phyloP scores from a whole-genome alignment of 2,797 vertebrate species.

The Premnoplex brunnescens region DNA sequence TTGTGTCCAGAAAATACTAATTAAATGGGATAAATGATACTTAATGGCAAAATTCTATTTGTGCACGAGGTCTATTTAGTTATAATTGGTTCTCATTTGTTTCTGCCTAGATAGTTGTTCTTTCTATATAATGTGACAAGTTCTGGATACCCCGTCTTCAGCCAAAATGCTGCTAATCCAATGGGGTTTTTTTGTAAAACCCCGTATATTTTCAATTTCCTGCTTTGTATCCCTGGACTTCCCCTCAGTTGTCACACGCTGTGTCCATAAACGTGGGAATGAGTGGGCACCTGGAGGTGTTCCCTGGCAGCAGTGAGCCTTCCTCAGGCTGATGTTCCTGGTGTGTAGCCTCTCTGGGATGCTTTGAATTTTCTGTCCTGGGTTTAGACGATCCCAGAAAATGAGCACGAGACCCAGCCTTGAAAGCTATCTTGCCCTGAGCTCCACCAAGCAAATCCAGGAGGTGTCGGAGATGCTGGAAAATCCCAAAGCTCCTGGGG shows the following conservation, averaged over 20 bases:
- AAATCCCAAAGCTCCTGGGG: neutral
- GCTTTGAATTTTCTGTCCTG: neutral
- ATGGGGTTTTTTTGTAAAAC: neutral
- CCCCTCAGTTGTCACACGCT: neutral
- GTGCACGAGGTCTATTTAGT: conserved; percentile 64
- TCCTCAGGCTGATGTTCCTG: neutral
- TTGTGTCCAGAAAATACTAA: conserved; percentile 81
- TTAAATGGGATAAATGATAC: conserved; percentile 81
- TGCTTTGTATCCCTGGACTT: neutral
- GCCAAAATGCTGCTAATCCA: conserved; percentile 16
- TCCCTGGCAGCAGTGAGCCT: neutral
- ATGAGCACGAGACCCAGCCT: neutral
- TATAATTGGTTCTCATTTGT: conserved; percentile 79
- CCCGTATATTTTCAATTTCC: neutral
- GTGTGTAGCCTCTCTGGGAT: accelerated
- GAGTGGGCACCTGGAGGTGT: neutral
- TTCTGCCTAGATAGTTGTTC: conserved; percentile 63
- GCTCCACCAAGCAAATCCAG: neutral
- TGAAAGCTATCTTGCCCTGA: neutral
- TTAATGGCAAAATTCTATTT: conserved; percentile 79
- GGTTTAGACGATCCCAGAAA: neutral
- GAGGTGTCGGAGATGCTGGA: neutral
- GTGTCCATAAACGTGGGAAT: neutral
- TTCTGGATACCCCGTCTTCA: conserved; percentile 42
- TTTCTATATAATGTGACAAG: conserved; percentile 57